Base-by-base conservation (phyloP, 2,113 vertebrate species). In the Hiodon tergisus region DNA sequence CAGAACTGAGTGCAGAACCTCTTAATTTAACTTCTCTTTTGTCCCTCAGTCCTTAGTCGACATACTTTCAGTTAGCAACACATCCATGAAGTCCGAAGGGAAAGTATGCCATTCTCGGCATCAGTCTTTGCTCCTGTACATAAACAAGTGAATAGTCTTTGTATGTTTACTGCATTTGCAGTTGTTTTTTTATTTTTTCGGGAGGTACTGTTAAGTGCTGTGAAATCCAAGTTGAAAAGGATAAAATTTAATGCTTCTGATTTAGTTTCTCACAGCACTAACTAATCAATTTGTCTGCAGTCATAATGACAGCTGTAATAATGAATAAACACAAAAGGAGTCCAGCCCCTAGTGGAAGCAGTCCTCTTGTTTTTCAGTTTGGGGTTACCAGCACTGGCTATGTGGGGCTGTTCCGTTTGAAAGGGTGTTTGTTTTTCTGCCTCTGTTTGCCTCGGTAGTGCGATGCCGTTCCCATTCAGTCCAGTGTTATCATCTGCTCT, bases 401-500 rank as follows among this genome's bases (percentile, higher is more conserved):
- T 9, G 9, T 9, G 8, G 14, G 8, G 10, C 55, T n/a, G 8
- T 46, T 58, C 14, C 4, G 59, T 14, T 10, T 60, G 59, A 14
- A 14, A 60, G 10, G 11, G 59, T 60, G 6, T 11, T 48, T 48
- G 80, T 46, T 81, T 70, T 52, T 55, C 48, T 78, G 6, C 77
- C 7, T 54, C 50, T 79, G 14, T 88, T 83, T 78, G 71, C 58
- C 46, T 51, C 82, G 74, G 69, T 78, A 98, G 97, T 99, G 96
- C 91, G 97, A 99, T 93, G 92, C 95, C 83, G 93, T 97, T 90
- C 95, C 97, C 78, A 94, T 98, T 86, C 95, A 98, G 88, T 89
- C 96, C 86, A 96, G 93, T 0, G 95, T 95, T 90, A 94, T 96
- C 88, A 91, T 98, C 88, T 96, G 96, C 89, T 93, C 96, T 88